Conservation (phyloP, 92 coral and sea anemone species). For the Parazoanthus swiftii region DNA sequence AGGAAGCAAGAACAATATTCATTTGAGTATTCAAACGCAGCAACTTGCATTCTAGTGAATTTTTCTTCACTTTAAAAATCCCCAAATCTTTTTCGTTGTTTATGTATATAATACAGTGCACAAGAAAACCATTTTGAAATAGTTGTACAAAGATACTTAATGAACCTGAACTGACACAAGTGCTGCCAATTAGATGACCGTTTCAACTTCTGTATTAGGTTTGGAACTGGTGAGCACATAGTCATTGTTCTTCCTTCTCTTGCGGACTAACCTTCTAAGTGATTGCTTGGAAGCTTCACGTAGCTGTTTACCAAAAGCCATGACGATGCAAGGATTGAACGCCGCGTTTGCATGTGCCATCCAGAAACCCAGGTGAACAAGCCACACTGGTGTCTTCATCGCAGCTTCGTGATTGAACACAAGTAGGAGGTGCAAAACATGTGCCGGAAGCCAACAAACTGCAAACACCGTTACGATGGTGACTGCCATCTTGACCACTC, state of each 20-base stretch:
- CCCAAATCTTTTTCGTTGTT: no score
- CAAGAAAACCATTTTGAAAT: no score
- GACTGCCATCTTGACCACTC: constrained; percentile 35
- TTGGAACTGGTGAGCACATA: neutral
- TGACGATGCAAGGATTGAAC: constrained; percentile 19
- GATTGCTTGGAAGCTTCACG: constrained; percentile 32
- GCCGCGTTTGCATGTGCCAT: constrained; percentile 35
- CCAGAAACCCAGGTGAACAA: constrained; percentile 4
- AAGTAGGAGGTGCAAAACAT: constrained; percentile 5
- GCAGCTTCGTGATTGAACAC: constrained; percentile 18
- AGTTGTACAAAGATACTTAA: no score
- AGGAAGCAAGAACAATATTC: no score
- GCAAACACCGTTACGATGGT: constrained; percentile 39
- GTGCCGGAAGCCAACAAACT: constrained; percentile 41
- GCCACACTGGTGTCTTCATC: neutral
- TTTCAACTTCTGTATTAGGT: neutral
- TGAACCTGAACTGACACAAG: no score
- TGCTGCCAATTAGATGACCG: neutral
- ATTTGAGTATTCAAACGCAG: no score
- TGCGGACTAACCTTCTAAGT: constrained; percentile 12
- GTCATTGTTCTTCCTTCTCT: neutral
- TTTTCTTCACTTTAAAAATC: no score
- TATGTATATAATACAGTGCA: no score
- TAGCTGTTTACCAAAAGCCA: constrained; percentile 20
- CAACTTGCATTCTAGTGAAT: no score